Evolutionary conservation across 1,140 invertebrate species (phyloP), one percentile per base, ranked within the genome.

Genomic region (Acromyrmex charruanus): DNA sequence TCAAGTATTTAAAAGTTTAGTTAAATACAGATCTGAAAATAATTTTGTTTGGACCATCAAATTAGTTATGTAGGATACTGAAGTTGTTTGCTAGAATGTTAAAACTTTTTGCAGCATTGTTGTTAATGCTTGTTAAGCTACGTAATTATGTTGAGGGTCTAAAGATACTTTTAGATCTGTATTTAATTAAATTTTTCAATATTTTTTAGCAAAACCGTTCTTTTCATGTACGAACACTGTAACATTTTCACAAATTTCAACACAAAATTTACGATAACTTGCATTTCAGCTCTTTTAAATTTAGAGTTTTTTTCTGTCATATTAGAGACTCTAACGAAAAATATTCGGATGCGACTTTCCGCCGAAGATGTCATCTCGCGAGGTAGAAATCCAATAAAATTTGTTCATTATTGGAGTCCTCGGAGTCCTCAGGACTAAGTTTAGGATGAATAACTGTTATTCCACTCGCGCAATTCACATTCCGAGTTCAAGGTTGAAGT

Each of bases 401-500:
- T 44, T 9, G 14, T 49, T 49, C 16, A 21, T 80, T 53, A 55
- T 39, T 7, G n/a, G 35, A 58, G 1, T 49, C 1, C 18, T 49
- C 39, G 21, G 5, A 49, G 10, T 35, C 3, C 14, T 3, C 12
- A 31, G 21, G 25, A 25, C 18, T 16, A 53, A 39, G 51, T 59
- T 79, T 69, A 21, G 49, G 28, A 68, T 16, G 61, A 31, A 5
- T 68, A 55, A 18, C 9, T 74, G 18, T 49, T 49, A 44, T 49
- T 35, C 25, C 68, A 31, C 28, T 49, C 25, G 39, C 39, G 53
- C 25, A 72, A 59, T 28, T 75, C 28, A 3, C 39, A 7, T 74
- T 35, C 39, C 9, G 44, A 49, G 28, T 66, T 16, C 51, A 25
- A 79, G 39, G 44, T 79, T 81, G 21, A 31, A 35, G 61, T 53